Conservation (phyloP, 2,888 invertebrate species). For the Empis livida region DNA sequence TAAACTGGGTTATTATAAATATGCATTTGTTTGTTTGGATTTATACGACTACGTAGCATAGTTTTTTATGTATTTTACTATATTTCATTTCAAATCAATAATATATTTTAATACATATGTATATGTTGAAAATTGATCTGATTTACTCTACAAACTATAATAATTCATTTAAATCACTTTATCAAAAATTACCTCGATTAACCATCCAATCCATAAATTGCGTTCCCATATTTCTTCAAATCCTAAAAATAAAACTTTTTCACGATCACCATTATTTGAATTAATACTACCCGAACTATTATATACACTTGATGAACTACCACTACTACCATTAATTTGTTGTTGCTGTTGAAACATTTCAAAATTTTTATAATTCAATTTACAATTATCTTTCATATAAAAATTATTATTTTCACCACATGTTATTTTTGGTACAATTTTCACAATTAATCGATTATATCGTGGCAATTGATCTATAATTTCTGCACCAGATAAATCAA, state of each 20-base stretch:
- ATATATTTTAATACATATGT: too few relatives aligned
- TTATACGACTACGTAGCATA: too few relatives aligned
- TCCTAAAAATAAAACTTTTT: slow-evolving; percentile 47
- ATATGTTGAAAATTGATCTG: too few relatives aligned
- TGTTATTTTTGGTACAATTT: slow-evolving; percentile 30
- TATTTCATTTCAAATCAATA: too few relatives aligned
- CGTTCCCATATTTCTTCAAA: slow-evolving; percentile 53
- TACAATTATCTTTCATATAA: slow-evolving; percentile 12
- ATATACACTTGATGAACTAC: slow-evolving; percentile 32
- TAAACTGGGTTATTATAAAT: too few relatives aligned
- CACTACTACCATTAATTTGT: slow-evolving; percentile 30
- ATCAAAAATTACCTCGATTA: slow-evolving; percentile 41
- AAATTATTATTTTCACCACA: slow-evolving; percentile 12
- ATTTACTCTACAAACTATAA: too few relatives aligned
- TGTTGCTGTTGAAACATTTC: slow-evolving; percentile 4
- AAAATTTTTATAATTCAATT: slow-evolving; percentile 11
- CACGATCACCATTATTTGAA: slow-evolving; percentile 35
- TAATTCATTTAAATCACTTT: too few relatives aligned
- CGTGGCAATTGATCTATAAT: slow-evolving; percentile 16
- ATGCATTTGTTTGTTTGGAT: too few relatives aligned
- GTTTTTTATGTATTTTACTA: too few relatives aligned
- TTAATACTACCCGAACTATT: slow-evolving; percentile 14
- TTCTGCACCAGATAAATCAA: slow-evolving; percentile 17
- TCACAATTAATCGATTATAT: slow-evolving; percentile 33
- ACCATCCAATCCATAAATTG: slow-evolving; percentile 52